Evolutionary conservation across 2,113 vertebrate genomes (phyloP).

Genomic region (Addax nasomaculatus): DNA sequence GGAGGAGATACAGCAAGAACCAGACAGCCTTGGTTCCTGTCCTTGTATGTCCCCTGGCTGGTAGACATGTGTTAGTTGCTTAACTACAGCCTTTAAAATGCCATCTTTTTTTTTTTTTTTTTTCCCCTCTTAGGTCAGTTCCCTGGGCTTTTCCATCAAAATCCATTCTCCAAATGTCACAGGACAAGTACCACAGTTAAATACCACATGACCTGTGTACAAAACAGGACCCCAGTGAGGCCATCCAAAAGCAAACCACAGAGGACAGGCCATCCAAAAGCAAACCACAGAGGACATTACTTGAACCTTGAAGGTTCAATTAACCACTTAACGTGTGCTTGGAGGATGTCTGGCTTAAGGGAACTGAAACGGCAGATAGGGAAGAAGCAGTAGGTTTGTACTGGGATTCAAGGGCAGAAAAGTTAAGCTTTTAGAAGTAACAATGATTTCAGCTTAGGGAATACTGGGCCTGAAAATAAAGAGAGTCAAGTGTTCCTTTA

Average conservation of each 20-base stretch:
- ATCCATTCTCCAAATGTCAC: slow-evolving; percentile 19
- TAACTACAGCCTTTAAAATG: not conserved
- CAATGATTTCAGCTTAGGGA: not conserved
- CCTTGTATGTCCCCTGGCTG: not conserved
- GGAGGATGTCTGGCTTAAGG: not conserved
- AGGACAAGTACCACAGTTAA: not conserved
- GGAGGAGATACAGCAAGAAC: not conserved
- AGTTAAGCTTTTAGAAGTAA: not conserved
- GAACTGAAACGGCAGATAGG: not conserved
- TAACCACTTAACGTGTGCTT: not conserved
- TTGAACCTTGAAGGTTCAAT: not conserved
- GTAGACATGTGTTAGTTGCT: not conserved
- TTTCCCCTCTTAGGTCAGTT: not conserved
- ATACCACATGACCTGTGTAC: not conserved
- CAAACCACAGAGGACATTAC: not conserved
- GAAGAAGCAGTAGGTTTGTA: not conserved
- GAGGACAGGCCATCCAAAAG: not conserved
- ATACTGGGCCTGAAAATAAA: not conserved
- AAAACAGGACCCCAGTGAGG: not conserved
- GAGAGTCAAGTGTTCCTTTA: not conserved
- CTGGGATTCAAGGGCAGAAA: not conserved
- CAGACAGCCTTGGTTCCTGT: not conserved
- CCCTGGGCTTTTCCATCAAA: not conserved
- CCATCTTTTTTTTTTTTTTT: not conserved
- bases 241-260: not conserved